Evolutionary conservation across 2,113 vertebrate species (phyloP).

Genomic region (Telmatochromis bifrenatus): DNA sequence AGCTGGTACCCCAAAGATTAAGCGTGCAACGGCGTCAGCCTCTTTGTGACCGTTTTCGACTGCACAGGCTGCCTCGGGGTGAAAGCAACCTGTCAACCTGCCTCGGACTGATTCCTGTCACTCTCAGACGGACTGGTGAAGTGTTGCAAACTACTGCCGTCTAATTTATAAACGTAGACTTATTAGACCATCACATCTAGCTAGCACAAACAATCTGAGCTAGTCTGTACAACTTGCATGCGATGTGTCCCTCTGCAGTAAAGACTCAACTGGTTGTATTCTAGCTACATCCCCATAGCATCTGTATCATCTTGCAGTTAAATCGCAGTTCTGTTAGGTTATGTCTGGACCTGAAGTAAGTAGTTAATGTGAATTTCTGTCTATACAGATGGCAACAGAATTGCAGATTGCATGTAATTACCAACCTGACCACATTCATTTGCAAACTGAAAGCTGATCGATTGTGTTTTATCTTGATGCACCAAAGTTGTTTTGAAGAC

Average conservation of each 20-base stretch:
- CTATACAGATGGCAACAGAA: neutral
- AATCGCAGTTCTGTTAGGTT: neutral
- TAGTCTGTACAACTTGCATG: neutral
- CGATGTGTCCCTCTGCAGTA: neutral
- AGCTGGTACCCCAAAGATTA: neutral
- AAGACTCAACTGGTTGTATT: neutral
- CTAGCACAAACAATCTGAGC: neutral
- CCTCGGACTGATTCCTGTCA: neutral
- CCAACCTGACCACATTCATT: neutral
- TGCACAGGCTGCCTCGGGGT: neutral
- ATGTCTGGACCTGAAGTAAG: neutral
- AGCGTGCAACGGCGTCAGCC: neutral
- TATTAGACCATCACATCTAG: neutral
- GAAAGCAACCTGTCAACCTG: neutral
- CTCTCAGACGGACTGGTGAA: neutral
- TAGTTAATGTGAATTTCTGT: neutral
- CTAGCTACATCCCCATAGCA: neutral
- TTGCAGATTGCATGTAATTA: neutral
- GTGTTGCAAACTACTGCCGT: neutral
- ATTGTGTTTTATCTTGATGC: neutral
- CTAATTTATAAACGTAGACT: neutral
- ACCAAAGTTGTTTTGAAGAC: neutral
- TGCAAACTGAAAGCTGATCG: neutral
- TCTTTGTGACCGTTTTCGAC: neutral
- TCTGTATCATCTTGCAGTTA: neutral